Percentiles rank a stretch among this genome's conserved stretches.
These are phyloP conservation scores for Drosophila trichaetosa DNA, from an alignment of 2,888 invertebrate species.

Conservation along the genomic window DNA sequence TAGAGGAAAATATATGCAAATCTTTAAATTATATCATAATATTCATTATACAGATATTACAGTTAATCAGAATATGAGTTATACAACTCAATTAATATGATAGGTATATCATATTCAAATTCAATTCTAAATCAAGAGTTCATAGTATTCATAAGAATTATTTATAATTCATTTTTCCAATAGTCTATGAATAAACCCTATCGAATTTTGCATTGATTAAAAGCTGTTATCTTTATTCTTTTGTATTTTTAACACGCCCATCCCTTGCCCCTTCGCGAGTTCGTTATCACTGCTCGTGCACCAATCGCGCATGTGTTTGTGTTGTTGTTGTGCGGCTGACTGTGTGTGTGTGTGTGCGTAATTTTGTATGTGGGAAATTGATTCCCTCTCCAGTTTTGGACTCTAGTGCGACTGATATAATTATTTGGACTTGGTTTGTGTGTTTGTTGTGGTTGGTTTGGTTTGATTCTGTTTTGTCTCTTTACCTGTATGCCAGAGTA, in stretches of 20 bases:
- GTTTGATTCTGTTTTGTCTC: constrained; percentile 72
- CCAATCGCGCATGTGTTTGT: constrained; percentile 25
- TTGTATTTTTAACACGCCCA: background rate
- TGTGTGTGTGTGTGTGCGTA: background rate
- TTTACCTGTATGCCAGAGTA: constrained; percentile 94
- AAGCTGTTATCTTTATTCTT: background rate
- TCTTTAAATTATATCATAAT: background rate
- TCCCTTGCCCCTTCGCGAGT: constrained; percentile 19
- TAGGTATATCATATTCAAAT: background rate
- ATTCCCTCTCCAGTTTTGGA: background rate
- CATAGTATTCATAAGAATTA: background rate
- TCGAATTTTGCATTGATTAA: background rate
- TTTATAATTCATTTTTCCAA: background rate
- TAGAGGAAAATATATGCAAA: background rate
- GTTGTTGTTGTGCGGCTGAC: constrained; percentile 10
- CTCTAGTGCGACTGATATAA: background rate
- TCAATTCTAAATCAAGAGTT: background rate
- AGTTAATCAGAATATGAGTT: too few species aligned
- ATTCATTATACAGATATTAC: background rate
- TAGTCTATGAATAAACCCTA: background rate
- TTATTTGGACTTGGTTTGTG: constrained; percentile 2
- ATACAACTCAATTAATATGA: background rate
- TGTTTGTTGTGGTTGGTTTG: constrained; percentile 18
- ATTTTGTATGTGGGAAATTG: background rate
- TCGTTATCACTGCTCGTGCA: constrained; percentile 72